Evolutionary conservation across 2,888 invertebrate species (phyloP).

Genomic region (Choristoneura rosaceana): DNA sequence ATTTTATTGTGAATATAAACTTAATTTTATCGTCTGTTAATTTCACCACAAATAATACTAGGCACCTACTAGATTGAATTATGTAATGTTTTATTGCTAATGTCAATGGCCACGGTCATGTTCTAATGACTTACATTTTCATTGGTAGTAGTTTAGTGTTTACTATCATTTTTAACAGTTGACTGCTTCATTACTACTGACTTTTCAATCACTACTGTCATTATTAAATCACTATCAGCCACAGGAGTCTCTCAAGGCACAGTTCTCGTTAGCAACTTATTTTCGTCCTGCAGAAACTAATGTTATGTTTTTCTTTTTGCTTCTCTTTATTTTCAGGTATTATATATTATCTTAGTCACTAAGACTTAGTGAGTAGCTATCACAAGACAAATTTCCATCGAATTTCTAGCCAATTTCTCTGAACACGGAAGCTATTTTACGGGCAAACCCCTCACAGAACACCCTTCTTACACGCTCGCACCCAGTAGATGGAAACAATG

Average conservation of each 20-base stretch:
- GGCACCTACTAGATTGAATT: conserved; percentile 76
- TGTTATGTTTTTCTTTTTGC: no score
- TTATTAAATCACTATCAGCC: neutral
- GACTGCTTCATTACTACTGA: neutral
- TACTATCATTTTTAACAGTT: neutral
- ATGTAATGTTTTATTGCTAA: conserved; percentile 74
- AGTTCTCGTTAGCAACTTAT: neutral
- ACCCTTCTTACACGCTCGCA: conserved; percentile 44
- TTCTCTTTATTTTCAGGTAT: no score
- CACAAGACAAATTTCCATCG: neutral
- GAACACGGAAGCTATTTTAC: neutral
- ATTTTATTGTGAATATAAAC: conserved; percentile 86
- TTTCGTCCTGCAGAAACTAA: neutral
- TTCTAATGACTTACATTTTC: conserved; percentile 59
- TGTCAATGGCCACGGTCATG: conserved; percentile 74
- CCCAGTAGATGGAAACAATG: conserved; percentile 66
- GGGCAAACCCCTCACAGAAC: conserved; percentile 47
- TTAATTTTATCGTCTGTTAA: conserved; percentile 86
- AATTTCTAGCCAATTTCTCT: neutral
- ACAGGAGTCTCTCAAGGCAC: neutral
- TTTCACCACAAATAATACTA: conserved; percentile 85
- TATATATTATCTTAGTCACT: no score
- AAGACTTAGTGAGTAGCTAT: neutral
- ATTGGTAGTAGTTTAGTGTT: conserved; percentile 36
- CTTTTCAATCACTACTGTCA: neutral